phyloP scores from a whole-genome alignment of 2,797 vertebrate genomes.

The Pipistrellus pygmaeus region DNA sequence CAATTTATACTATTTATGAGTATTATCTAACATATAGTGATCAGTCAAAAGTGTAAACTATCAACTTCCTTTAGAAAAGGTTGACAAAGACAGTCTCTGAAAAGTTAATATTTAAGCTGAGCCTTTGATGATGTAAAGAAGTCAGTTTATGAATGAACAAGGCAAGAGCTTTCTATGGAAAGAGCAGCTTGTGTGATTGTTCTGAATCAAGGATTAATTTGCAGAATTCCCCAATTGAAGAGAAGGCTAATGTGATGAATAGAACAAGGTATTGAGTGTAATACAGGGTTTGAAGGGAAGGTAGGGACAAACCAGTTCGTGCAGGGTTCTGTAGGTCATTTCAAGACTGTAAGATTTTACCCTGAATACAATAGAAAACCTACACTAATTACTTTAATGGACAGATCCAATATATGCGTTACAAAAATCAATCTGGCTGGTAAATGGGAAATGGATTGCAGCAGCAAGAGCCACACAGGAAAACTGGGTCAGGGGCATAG shows the following conservation, averaged over 20 bases:
- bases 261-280: neutral
- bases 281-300: neutral
- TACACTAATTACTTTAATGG: neutral
- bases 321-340: neutral
- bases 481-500: neutral
- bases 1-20: neutral
- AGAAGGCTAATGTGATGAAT: neutral
- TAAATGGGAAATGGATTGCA: neutral
- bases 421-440: constrained; percentile 32
- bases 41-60: neutral
- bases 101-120: neutral
- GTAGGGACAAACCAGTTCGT: neutral
- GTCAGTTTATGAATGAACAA: neutral
- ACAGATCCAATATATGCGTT: neutral
- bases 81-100: neutral
- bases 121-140: neutral
- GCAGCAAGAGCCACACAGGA: neutral
- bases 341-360: neutral
- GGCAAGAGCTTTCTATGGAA: neutral
- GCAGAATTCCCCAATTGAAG: neutral
- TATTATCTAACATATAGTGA: neutral
- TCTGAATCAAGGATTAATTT: neutral
- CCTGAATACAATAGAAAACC: neutral
- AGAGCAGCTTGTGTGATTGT: neutral
- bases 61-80: neutral